A percentile compares a stretch with the other conserved stretches of the same genome.
Conservation (phyloP, 2,113 vertebrate species). For the Hylia prasina region DNA sequence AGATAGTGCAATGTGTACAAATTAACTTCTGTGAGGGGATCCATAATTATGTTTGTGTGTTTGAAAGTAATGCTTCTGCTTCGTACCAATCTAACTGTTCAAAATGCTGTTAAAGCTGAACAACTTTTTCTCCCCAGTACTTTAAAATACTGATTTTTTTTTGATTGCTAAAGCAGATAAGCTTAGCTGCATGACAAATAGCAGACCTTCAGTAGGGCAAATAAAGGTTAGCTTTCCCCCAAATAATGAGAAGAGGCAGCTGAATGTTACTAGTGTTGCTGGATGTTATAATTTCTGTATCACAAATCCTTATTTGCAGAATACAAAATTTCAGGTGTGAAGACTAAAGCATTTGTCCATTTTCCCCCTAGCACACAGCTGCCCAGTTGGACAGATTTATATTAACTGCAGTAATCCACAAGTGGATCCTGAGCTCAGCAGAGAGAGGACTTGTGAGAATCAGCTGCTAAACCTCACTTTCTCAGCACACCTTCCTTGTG, state of each 20-base stretch:
- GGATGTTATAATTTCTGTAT: not conserved
- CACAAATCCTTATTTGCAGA: not conserved
- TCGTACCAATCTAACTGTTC: not conserved
- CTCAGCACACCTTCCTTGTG: conserved; percentile 80
- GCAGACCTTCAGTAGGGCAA: not conserved
- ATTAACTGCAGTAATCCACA: conserved; percentile 81
- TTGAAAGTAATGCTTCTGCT: not conserved
- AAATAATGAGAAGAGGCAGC: not conserved
- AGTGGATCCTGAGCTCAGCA: conserved; percentile 58
- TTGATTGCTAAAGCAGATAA: not conserved
- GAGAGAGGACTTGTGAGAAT: conserved; percentile 89
- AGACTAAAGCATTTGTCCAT: not conserved
- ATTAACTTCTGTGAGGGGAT: not conserved
- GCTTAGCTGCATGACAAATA: not conserved
- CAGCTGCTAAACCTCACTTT: conserved; percentile 89
- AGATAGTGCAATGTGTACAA: not conserved
- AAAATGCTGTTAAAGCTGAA: not conserved
- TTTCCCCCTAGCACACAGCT: conserved; percentile 66
- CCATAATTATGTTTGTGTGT: not conserved
- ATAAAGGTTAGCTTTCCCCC: not conserved
- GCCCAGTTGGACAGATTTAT: conserved; percentile 84
- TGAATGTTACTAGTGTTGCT: not conserved
- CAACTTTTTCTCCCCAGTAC: not conserved
- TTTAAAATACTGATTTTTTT: not conserved
- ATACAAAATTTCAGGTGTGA: not conserved